These are phyloP conservation scores for Pongo abelii DNA, from an alignment of 2,113 vertebrate species.

Conservation along the genomic window DNA sequence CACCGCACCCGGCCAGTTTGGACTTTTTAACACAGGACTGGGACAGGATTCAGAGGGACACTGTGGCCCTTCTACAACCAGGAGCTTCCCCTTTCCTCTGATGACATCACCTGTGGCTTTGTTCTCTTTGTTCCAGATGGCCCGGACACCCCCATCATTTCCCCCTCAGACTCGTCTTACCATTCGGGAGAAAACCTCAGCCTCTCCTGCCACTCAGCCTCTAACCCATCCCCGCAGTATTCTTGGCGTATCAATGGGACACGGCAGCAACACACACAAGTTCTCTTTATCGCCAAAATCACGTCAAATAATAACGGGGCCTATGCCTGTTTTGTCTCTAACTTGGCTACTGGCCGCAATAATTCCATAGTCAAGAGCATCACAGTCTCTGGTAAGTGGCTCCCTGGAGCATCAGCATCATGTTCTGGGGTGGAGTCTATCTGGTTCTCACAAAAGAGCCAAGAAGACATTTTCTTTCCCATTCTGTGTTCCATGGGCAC, in stretches of 20 bases:
- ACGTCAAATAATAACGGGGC: neutral
- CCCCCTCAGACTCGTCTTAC: neutral
- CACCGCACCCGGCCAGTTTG: neutral
- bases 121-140: conserved; percentile 36
- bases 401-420: accelerated
- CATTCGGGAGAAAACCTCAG: neutral
- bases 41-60: neutral
- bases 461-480: neutral
- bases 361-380: neutral
- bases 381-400: neutral
- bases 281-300: neutral
- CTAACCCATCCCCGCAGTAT: neutral
- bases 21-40: neutral
- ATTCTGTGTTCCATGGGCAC: neutral
- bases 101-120: neutral
- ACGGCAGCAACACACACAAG: accelerated
- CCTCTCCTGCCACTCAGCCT: neutral
- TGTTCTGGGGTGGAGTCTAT: neutral
- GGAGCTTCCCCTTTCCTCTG: neutral
- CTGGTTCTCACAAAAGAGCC: neutral
- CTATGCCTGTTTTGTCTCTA: neutral
- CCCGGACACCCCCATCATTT: neutral
- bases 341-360: neutral
- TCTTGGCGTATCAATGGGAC: neutral
- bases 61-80: neutral